A percentile compares a stretch with the other conserved stretches of the same genome.
Conservation (phyloP, 2,797 vertebrate genomes). For the Cheracebus regulus region DNA sequence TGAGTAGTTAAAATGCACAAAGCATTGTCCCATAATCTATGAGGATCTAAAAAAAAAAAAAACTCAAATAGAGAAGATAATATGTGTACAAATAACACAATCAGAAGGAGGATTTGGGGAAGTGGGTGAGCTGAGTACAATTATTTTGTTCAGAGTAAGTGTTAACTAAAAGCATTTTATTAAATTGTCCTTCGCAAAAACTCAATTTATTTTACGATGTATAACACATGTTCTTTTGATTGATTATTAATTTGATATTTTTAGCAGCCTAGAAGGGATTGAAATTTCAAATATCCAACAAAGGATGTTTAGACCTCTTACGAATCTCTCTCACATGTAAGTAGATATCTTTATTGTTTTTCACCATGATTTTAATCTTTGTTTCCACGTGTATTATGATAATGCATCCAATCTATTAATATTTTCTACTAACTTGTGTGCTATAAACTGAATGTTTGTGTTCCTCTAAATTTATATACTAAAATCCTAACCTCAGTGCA, state of each 20-base stretch:
- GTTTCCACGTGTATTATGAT: background rate
- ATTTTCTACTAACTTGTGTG: background rate
- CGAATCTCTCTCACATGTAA: constrained; percentile 97
- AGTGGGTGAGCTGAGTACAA: background rate
- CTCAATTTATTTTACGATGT: background rate
- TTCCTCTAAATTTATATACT: background rate
- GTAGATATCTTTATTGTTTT: constrained; percentile 75
- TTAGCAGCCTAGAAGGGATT: constrained; percentile 95
- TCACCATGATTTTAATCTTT: constrained; percentile 27
- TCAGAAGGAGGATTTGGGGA: background rate
- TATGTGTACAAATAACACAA: background rate
- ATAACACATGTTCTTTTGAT: constrained; percentile 37
- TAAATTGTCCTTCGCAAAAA: background rate
- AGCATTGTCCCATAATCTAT: background rate
- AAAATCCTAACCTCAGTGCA: background rate
- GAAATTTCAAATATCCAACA: constrained; percentile 95
- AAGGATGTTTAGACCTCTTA: constrained; percentile 96
- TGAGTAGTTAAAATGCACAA: background rate
- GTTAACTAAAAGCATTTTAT: background rate
- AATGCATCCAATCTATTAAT: background rate
- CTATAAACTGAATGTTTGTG: background rate
- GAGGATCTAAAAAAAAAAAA: constrained; percentile 7
- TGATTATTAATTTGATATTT: constrained; percentile 76
- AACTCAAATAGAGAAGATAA: background rate
- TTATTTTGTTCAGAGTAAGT: background rate